A percentile compares a stretch with the other conserved stretches of the same genome.
Evolutionary conservation across 2,797 vertebrate genomes (phyloP).

Genomic region (Apodemus agrarius): DNA sequence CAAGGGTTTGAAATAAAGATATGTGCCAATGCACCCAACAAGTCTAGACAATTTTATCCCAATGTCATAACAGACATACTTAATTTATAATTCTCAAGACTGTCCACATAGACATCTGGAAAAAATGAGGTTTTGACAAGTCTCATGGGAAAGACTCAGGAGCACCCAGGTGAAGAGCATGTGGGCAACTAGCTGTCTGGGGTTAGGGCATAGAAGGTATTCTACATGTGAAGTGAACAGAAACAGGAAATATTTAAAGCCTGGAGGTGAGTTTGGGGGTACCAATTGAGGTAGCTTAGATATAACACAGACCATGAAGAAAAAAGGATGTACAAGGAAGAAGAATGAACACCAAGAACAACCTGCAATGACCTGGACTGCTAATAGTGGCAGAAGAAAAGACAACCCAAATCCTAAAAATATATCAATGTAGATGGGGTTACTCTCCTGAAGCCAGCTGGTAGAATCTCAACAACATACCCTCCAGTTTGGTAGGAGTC

Average conservation of each 20-base stretch:
- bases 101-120: rapidly evolving
- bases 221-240: background rate
- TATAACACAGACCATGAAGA: background rate
- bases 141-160: background rate
- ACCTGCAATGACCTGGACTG: too few species aligned
- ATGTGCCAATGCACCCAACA: background rate
- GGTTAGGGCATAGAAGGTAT: background rate
- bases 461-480: background rate
- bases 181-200: background rate
- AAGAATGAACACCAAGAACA: background rate
- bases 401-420: background rate
- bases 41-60: background rate
- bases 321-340: background rate
- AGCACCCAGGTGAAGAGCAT: background rate
- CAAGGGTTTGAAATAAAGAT: background rate
- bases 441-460: background rate
- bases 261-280: background rate
- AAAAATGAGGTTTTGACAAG: background rate
- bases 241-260: background rate
- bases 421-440: too few species aligned
- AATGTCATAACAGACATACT: background rate
- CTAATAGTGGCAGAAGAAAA: background rate
- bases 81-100: background rate
- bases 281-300: background rate
- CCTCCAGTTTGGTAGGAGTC: background rate